Conservation (phyloP, 2,888 invertebrate species). For the Cerceris rybyensis region DNA sequence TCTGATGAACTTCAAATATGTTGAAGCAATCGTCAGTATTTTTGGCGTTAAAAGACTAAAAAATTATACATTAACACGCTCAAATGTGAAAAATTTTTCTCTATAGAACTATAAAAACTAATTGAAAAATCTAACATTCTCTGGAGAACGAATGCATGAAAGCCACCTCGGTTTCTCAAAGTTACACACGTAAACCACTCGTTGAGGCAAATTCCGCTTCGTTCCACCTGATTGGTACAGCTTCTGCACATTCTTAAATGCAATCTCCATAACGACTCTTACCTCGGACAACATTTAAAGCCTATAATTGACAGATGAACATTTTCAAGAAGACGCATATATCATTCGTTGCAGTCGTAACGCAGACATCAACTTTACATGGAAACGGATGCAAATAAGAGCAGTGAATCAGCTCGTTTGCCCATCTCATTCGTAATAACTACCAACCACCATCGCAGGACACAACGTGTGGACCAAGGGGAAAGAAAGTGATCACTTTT, state of each 20-base stretch:
- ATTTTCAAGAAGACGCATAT: background rate
- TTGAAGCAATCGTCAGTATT: too few relatives aligned
- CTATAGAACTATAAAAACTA: too few relatives aligned
- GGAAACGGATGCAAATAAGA: slow-evolving; percentile 1
- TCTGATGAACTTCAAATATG: too few relatives aligned
- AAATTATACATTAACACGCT: too few relatives aligned
- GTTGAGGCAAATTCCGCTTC: slow-evolving; percentile 6
- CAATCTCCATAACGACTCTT: background rate
- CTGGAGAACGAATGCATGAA: too few relatives aligned
- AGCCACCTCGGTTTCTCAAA: background rate
- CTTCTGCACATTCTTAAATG: background rate
- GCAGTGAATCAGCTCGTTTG: background rate
- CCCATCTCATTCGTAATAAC: slow-evolving; percentile 3
- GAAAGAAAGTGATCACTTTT: slow-evolving; percentile 19
- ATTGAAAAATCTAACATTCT: too few relatives aligned
- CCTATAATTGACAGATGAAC: background rate
- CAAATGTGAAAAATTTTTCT: too few relatives aligned
- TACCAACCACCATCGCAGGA: slow-evolving; percentile 12
- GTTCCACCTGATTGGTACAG: slow-evolving; percentile 33
- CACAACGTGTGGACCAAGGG: slow-evolving; percentile 53
- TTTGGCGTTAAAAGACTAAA: too few relatives aligned
- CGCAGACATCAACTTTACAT: background rate
- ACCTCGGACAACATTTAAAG: background rate
- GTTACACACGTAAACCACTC: background rate
- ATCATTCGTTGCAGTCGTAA: slow-evolving; percentile 23